Conservation (phyloP, 2,888 invertebrate species). For the Rotaria sp. region DNA sequence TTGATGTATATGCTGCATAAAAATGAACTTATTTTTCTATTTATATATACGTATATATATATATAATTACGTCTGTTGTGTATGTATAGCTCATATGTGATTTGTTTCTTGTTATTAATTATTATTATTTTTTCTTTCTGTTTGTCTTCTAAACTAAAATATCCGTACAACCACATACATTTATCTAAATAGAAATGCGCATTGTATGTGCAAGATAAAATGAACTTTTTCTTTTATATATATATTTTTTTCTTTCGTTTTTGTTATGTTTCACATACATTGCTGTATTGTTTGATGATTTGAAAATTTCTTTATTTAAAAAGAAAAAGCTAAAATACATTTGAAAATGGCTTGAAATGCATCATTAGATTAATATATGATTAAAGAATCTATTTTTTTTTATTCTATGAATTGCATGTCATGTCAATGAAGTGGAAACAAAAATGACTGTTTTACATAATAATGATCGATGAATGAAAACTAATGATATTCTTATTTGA, state of each 20-base stretch:
- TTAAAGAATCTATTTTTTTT: not conserved
- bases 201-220: slow-evolving; percentile 7
- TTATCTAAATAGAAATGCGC: not conserved
- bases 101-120: slow-evolving; percentile 8
- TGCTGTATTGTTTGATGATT: slow-evolving; percentile 1
- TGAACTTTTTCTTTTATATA: slow-evolving; percentile 7
- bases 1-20: no score
- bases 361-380: slow-evolving; percentile 21
- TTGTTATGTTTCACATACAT: slow-evolving; percentile 4
- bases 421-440: slow-evolving; percentile 15
- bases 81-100: slow-evolving; percentile 7
- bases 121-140: not conserved
- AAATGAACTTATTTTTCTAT: not conserved
- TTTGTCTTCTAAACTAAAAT: not conserved
- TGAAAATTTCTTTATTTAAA: slow-evolving; percentile 11
- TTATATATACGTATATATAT: not conserved
- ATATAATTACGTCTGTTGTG: not conserved
- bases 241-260: not conserved
- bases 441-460: slow-evolving; percentile 11
- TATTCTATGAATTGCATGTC: not conserved
- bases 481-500: slow-evolving; percentile 20
- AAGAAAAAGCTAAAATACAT: not conserved
- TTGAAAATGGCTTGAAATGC: not conserved
- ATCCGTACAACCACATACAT: not conserved
- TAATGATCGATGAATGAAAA: slow-evolving; percentile 10